A percentile compares a stretch with the other conserved stretches of the same genome.
These are phyloP conservation scores for Mormyrus iriodes DNA, from an alignment of 2,113 vertebrate species.

Conservation along the genomic window DNA sequence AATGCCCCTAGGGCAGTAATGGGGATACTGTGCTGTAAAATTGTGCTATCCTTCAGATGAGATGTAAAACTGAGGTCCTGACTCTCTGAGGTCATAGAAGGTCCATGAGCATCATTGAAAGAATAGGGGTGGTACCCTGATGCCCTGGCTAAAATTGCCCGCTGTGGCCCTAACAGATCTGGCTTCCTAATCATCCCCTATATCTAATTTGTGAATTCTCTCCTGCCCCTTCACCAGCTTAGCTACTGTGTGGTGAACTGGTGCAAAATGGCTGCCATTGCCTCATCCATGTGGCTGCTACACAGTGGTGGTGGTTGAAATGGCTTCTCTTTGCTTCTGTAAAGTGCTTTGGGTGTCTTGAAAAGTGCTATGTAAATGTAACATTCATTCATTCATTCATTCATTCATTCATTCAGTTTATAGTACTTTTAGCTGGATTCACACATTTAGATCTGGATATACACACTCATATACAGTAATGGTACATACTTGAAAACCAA, in stretches of 20 bases:
- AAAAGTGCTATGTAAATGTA: neutral
- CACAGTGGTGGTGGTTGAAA: neutral
- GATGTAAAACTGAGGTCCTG: neutral
- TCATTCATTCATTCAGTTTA: neutral
- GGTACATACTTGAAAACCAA: neutral
- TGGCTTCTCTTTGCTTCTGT: neutral
- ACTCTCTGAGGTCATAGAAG: neutral
- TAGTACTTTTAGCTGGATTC: too few relatives aligned
- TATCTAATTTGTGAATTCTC: neutral
- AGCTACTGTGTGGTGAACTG: neutral
- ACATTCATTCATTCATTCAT: neutral
- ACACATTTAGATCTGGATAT: too few relatives aligned
- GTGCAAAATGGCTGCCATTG: neutral
- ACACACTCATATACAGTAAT: neutral
- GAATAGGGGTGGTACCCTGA: too few relatives aligned
- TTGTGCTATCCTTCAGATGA: neutral
- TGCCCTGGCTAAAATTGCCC: neutral
- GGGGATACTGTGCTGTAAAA: neutral
- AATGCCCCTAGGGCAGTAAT: neutral
- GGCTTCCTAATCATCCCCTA: neutral
- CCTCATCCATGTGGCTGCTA: neutral
- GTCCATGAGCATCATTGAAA: neutral
- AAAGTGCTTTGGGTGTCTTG: neutral
- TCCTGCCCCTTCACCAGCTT: neutral
- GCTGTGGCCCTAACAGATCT: neutral